Evolutionary conservation across 2,888 invertebrate species (phyloP).

Genomic region (Chironomus riparius): DNA sequence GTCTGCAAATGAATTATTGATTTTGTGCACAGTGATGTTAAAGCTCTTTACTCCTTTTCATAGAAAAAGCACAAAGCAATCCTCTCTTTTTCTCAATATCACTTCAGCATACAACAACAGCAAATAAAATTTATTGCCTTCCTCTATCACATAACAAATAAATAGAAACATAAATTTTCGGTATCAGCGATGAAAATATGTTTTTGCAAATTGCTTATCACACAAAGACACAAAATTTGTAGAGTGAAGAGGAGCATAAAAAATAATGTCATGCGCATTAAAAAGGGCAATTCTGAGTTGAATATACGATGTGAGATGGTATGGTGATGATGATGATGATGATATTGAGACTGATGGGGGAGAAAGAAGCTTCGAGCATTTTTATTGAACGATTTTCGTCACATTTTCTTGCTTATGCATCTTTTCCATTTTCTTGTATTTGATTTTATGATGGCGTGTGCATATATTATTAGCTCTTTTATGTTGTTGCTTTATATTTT

Average conservation of each 20-base stretch:
- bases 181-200: constrained; percentile 26
- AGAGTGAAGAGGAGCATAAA: neutral
- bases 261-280: constrained; percentile 18
- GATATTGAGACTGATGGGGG: neutral
- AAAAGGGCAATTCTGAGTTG: neutral
- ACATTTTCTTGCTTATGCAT: neutral
- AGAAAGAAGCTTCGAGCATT: constrained; percentile 1
- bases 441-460: neutral
- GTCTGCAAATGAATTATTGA: constrained; percentile 20
- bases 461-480: neutral
- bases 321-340: neutral
- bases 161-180: constrained; percentile 21
- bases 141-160: constrained; percentile 25
- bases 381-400: constrained; percentile 18
- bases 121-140: constrained; percentile 17
- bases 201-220: constrained; percentile 25
- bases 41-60: neutral
- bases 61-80: neutral
- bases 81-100: neutral
- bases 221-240: neutral
- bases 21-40: neutral
- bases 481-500: neutral
- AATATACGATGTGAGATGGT: no score
- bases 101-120: neutral
- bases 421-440: neutral